phyloP scores from a whole-genome alignment of 2,113 vertebrate genomes.

The Ophiodon elongatus region DNA sequence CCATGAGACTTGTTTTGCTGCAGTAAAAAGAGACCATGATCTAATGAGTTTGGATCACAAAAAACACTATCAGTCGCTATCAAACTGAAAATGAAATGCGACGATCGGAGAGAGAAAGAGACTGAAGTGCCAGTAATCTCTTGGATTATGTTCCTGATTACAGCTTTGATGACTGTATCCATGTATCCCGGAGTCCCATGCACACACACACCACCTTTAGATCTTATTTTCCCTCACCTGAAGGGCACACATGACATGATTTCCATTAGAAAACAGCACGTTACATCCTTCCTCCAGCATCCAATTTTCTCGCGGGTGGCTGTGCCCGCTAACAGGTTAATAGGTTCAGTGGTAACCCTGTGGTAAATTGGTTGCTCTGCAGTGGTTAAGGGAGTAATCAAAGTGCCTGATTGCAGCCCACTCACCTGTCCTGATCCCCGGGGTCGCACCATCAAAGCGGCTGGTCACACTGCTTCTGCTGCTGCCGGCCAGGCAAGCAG shows the following conservation, averaged over 20 bases:
- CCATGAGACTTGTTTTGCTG: conserved; percentile 45
- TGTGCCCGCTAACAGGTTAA: conserved; percentile 59
- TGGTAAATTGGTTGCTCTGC: conserved; percentile 67
- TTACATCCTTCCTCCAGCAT: conserved; percentile 59
- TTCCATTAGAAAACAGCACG: conserved; percentile 52
- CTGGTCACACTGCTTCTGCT: conserved; percentile 14
- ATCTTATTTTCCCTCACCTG: conserved; percentile 38
- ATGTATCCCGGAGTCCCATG: background rate
- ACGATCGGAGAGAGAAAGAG: conserved; percentile 35
- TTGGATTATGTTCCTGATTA: conserved; percentile 32
- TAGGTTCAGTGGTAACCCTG: conserved; percentile 61
- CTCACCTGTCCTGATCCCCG: conserved; percentile 66
- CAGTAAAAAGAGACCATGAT: conserved; percentile 36
- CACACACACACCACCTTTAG: background rate
- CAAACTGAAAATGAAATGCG: conserved; percentile 52
- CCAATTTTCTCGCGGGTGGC: conserved; percentile 57
- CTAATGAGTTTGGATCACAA: conserved; percentile 56
- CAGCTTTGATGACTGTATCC: conserved; percentile 5
- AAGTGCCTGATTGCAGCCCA: conserved; percentile 65
- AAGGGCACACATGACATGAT: conserved; percentile 40
- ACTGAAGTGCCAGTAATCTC: background rate
- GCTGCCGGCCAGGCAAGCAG: conserved; percentile 40
- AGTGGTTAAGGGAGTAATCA: conserved; percentile 74
- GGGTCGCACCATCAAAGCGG: conserved; percentile 52
- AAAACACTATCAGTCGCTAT: conserved; percentile 40